Evolutionary conservation across 2,888 invertebrate species (phyloP), one percentile per base, ranked within the genome.

Genomic region (Pterostichus niger): DNA sequence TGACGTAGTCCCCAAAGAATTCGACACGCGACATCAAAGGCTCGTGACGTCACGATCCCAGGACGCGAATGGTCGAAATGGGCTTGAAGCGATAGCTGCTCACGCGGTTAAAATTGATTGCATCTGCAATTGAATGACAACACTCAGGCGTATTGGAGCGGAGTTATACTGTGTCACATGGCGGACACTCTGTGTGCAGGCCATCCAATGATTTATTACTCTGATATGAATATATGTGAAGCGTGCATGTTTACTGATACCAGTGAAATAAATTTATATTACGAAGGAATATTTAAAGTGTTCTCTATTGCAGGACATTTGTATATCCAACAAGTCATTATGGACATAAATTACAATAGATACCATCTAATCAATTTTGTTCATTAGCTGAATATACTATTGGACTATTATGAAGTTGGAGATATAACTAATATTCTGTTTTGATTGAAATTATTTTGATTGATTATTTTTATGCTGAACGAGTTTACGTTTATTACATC

Each of bases 41-140:
- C 15, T 5, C 46, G 68, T 15, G 59, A 59, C 46, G 71, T 71
- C 46, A 44, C 71, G n/a, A 44, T 17, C 71, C 35, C 40, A 49
- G 31, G 35, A 40, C 17, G 59, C 17, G 31, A 17, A 59, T 59
- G 24, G 3, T 49, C 15, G 46, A 13, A 71, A 44, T 59, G 59
- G 59, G 59, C 5, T 59, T 10, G 15, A 68, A 68, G 40, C 40
- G 68, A 24, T 59, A 17, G 44, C 24, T 17, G 71, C 46, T 71
- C 71, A 40, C 40, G 71, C 71, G 44, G 11, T 6, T 17, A 10
- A 44, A 71, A 71, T 71, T 71, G 71, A 71, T 71, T 71, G 46
- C 71, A 71, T 71, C 71, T 71, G 46, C 71, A 71, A 40, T 46
- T 71, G 71, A 71, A 40, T 71, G 71, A 71, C 71, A 71, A 71